Evolutionary conservation across 2,113 vertebrate species (phyloP), one percentile per base, ranked within the genome.

Genomic region (Leucopsar rothschildi): DNA sequence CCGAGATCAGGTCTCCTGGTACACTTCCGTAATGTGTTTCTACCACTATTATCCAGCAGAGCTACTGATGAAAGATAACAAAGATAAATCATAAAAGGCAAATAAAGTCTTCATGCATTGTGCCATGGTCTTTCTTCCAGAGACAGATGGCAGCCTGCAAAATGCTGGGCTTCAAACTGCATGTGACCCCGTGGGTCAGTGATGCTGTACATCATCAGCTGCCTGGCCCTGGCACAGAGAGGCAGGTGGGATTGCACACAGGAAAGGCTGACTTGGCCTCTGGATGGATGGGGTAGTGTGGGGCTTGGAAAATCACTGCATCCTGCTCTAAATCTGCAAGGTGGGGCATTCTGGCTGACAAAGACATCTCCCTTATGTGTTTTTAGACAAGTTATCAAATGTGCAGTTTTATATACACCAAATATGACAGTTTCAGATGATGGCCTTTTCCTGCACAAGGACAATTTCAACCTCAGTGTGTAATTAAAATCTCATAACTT

Each of bases 281-380:
- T 31, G 45, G 33, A 63, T 77, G 27, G 24, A 70, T 63, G 56
- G 69, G 50, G 47, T 37, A 53, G 39, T 31, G 22, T 9, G 16
- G 72, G 82, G 57, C 66, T 89, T 80, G 17, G 72, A 17, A 72
- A 95, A 95, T 87, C 71, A 42, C 59, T 88, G 77, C 55, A 86
- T 75, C 69, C 78, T 66, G 80, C 76, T 84, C 68, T 92, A 92
- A 96, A 94, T 93, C 87, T 77, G 66, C 20, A 42, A 87, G 49
- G 49, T 90, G 50, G 69, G 82, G 91, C 76, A 71, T 77, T 93
- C 71, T 90, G 87, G 69, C 60, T 82, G 82, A 86, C 50, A 71
- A 57, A 65, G n/a, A 64, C 24, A 78, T 59, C 29, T 39, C 47
- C 29, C 24, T 88, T 82, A 57, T 81, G 95, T 94, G 52, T 50